Conservation (phyloP, 2,888 invertebrate genomes). For the Ptilodon capucinus region DNA sequence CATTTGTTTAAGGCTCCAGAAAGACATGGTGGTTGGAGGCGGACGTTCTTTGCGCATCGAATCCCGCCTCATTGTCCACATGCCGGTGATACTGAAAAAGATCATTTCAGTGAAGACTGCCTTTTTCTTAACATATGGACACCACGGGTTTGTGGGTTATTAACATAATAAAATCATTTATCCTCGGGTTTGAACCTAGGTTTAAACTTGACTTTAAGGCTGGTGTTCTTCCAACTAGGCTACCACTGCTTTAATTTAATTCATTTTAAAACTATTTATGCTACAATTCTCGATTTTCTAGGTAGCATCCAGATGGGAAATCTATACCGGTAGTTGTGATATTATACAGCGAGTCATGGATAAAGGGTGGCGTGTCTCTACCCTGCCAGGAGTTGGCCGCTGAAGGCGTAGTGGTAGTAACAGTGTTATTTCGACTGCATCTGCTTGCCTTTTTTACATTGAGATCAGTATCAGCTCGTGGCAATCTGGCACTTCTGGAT, state of each 20-base stretch:
- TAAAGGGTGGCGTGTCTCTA: conserved; percentile 72
- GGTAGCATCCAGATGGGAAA: conserved; percentile 77
- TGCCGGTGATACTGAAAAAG: conserved; percentile 51
- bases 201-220: no score
- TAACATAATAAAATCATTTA: no score
- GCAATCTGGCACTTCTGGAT: conserved; percentile 94
- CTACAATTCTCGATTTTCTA: conserved; percentile 44
- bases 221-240: no score
- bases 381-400: conserved; percentile 89
- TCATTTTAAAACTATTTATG: not conserved
- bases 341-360: conserved; percentile 86
- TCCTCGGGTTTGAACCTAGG: no score
- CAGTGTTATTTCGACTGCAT: conserved; percentile 87
- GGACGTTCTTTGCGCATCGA: conserved; percentile 86
- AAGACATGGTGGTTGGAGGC: conserved; percentile 87
- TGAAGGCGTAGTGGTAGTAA: conserved; percentile 87
- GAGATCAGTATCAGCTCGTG: conserved; percentile 83
- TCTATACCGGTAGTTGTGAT: conserved; percentile 86
- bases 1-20: conserved; percentile 85
- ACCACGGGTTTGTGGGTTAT: conserved; percentile 83
- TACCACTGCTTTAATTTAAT: no score
- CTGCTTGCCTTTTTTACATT: conserved; percentile 86
- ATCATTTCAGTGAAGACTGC: conserved; percentile 88
- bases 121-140: conserved; percentile 96
- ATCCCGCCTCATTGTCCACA: conserved; percentile 88